These are phyloP conservation scores for Lysandra bellargus DNA, from an alignment of 2,888 invertebrate genomes.

Conservation along the genomic window DNA sequence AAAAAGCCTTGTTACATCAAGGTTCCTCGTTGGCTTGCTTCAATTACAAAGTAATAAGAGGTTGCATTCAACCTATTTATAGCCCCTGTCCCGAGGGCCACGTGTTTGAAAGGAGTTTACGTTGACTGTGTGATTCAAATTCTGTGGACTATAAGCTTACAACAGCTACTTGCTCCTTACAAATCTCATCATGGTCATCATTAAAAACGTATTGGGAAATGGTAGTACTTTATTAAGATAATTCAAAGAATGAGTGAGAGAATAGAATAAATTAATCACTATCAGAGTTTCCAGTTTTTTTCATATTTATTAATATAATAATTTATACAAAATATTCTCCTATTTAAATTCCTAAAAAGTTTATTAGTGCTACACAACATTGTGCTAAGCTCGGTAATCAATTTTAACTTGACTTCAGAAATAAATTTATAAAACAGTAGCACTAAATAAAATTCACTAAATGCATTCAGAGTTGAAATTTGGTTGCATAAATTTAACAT, in stretches of 20 bases:
- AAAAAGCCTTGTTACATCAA: background rate
- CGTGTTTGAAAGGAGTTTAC: slow-evolving; percentile 1
- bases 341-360: background rate
- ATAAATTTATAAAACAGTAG: slow-evolving; percentile 20
- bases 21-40: background rate
- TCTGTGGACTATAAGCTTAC: background rate
- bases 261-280: too few species aligned
- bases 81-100: background rate
- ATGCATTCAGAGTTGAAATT: slow-evolving; percentile 32
- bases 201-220: background rate
- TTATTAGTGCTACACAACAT: background rate
- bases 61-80: slow-evolving; percentile 16
- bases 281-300: too few species aligned
- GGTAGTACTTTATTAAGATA: too few species aligned
- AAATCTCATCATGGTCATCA: background rate
- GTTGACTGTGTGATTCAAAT: background rate
- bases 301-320: too few species aligned
- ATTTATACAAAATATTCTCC: too few species aligned
- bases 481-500: slow-evolving; percentile 34
- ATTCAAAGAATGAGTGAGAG: too few species aligned
- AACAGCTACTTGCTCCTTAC: background rate
- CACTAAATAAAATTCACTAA: slow-evolving; percentile 26
- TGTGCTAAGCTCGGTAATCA: slow-evolving; percentile 10
- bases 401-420: slow-evolving; percentile 17
- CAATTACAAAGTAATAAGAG: slow-evolving; percentile 1